phyloP scores from a whole-genome alignment of 1,140 invertebrate species.

The Cherax quadricarinatus region DNA sequence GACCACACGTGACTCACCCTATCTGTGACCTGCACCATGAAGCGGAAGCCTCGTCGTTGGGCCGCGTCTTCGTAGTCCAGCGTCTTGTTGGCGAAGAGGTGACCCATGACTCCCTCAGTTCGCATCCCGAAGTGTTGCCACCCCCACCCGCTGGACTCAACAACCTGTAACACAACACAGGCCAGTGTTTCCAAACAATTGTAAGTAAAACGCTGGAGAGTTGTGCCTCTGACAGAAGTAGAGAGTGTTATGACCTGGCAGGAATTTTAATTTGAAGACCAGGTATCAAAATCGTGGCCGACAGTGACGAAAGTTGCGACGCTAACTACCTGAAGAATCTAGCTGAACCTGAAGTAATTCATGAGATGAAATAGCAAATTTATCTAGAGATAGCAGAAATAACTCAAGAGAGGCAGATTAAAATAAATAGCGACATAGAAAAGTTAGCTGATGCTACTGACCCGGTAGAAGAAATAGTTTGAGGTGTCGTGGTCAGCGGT shows the following conservation, averaged over 20 bases:
- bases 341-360: too few relatives aligned
- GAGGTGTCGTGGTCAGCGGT: constrained; percentile 32
- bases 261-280: too few relatives aligned
- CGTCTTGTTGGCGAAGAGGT: neutral
- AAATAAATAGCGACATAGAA: too few relatives aligned
- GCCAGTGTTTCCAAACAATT: neutral
- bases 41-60: constrained; percentile 18
- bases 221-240: too few relatives aligned
- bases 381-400: too few relatives aligned
- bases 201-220: neutral
- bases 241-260: too few relatives aligned
- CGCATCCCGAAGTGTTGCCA: constrained; percentile 22
- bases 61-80: constrained; percentile 5
- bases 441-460: neutral
- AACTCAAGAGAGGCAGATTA: too few relatives aligned
- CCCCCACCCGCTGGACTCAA: constrained; percentile 37
- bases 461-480: constrained; percentile 41
- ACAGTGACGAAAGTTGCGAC: too few relatives aligned
- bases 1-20: neutral
- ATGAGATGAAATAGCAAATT: too few relatives aligned
- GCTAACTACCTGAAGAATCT: too few relatives aligned
- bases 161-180: constrained; percentile 7
- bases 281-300: too few relatives aligned
- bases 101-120: constrained; percentile 3
- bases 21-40: constrained; percentile 40